These are phyloP conservation scores for Xanthia togata DNA, from an alignment of 2,888 invertebrate species.

Conservation along the genomic window DNA sequence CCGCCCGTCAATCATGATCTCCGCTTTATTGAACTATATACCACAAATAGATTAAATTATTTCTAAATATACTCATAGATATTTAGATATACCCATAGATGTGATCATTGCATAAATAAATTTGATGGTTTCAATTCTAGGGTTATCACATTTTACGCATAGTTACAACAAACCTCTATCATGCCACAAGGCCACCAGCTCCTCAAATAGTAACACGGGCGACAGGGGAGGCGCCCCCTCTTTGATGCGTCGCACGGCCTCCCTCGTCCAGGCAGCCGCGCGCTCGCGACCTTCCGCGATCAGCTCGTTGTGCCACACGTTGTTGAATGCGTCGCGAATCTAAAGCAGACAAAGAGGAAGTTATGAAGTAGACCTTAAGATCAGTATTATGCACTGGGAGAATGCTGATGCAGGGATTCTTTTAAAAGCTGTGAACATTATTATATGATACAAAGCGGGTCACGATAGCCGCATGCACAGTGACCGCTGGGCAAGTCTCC, in stretches of 20 bases:
- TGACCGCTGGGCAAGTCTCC: no score
- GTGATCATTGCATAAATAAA: neutral
- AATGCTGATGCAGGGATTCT: neutral
- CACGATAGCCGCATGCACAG: no score
- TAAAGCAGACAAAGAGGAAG: slow-evolving; percentile 51
- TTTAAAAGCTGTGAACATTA: neutral
- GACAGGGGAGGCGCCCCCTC: slow-evolving; percentile 85
- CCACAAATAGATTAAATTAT: neutral
- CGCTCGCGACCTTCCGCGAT: slow-evolving; percentile 80
- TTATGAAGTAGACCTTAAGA: neutral
- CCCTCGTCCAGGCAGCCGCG: slow-evolving; percentile 79
- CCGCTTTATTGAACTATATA: neutral
- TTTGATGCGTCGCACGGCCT: slow-evolving; percentile 78
- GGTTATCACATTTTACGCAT: neutral
- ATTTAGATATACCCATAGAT: neutral
- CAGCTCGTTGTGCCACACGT: slow-evolving; percentile 85
- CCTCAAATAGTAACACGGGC: slow-evolving; percentile 82
- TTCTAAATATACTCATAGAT: neutral
- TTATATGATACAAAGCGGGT: no score
- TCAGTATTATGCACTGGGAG: no score
- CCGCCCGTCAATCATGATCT: neutral
- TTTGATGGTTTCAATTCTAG: neutral
- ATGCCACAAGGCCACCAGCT: slow-evolving; percentile 82
- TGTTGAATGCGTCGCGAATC: slow-evolving; percentile 79
- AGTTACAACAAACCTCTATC: slow-evolving; percentile 79